A percentile compares a stretch with the other conserved stretches of the same genome.
These are phyloP conservation scores for Xylocopa sonorina DNA, from an alignment of 1,140 invertebrate species.

Conservation along the genomic window DNA sequence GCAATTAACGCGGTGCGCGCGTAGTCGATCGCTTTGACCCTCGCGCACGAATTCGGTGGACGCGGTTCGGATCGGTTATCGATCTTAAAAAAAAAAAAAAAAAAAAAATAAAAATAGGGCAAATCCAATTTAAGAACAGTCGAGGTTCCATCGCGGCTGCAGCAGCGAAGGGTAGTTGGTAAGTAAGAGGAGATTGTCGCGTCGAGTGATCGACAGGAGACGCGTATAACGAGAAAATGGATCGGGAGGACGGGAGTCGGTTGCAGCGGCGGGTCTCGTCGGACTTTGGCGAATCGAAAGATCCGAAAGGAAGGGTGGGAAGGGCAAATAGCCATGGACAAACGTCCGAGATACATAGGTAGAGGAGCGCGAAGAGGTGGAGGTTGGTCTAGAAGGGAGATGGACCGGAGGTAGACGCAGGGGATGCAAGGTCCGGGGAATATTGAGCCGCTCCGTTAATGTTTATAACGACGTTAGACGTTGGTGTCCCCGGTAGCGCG, in stretches of 20 bases:
- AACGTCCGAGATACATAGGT: constrained; percentile 54
- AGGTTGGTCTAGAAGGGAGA: constrained; percentile 76
- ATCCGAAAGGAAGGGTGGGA: constrained; percentile 53
- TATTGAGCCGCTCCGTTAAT: constrained; percentile 81
- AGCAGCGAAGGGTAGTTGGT: too few species aligned
- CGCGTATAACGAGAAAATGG: not conserved
- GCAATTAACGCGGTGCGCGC: constrained; percentile 67
- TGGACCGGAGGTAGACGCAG: constrained; percentile 68
- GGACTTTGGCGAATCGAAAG: constrained; percentile 32
- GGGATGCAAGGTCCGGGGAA: constrained; percentile 75
- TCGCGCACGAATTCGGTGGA: constrained; percentile 28
- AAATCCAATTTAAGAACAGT: not conserved
- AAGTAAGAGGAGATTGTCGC: not conserved
- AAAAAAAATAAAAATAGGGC: too few species aligned
- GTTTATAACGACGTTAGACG: constrained; percentile 81
- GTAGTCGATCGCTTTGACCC: constrained; percentile 61
- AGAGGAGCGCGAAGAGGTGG: constrained; percentile 49
- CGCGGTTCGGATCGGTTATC: constrained; percentile 22
- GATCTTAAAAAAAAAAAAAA: constrained; percentile 39
- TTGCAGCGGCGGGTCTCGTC: not conserved
- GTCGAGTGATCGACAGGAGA: not conserved
- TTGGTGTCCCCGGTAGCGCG: constrained; percentile 67
- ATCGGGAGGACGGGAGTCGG: not conserved
- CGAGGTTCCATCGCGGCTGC: constrained; percentile 7
- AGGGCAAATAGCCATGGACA: constrained; percentile 51